These are phyloP conservation scores for Crotophaga sulcirostris DNA, from an alignment of 2,113 vertebrate genomes.

Conservation along the genomic window DNA sequence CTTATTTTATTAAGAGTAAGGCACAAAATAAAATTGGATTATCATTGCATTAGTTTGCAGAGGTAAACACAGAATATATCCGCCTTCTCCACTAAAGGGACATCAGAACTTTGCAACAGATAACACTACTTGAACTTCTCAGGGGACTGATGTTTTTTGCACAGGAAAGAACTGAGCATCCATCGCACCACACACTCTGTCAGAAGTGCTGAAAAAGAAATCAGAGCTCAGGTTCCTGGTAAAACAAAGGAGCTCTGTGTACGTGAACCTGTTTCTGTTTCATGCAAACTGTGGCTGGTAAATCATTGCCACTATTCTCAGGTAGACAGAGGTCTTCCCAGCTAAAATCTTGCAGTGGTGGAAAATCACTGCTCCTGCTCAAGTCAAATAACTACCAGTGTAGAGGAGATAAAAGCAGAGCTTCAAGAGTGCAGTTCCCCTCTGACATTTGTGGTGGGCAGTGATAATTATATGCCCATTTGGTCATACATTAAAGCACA, in stretches of 20 bases:
- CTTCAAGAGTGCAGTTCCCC: neutral
- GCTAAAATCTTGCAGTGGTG: neutral
- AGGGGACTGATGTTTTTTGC: neutral
- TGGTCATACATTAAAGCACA: neutral
- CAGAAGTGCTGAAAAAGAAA: neutral
- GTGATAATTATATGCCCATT: neutral
- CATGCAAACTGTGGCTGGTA: neutral
- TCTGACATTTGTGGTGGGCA: neutral
- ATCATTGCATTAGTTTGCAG: neutral
- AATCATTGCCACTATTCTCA: neutral
- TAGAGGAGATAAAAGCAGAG: neutral
- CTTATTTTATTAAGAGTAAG: neutral
- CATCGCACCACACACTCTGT: neutral
- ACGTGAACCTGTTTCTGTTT: neutral
- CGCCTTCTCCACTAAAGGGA: neutral
- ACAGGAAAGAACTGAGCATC: neutral
- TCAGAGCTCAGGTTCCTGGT: fast-evolving
- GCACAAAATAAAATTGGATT: neutral
- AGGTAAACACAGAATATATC: neutral
- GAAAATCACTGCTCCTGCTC: neutral
- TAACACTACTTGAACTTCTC: neutral
- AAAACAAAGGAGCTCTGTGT: neutral
- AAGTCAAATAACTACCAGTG: neutral
- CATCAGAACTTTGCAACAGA: neutral
- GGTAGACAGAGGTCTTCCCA: neutral